Conservation (phyloP, 2,888 invertebrate species). For the Dioctria rufipes region DNA sequence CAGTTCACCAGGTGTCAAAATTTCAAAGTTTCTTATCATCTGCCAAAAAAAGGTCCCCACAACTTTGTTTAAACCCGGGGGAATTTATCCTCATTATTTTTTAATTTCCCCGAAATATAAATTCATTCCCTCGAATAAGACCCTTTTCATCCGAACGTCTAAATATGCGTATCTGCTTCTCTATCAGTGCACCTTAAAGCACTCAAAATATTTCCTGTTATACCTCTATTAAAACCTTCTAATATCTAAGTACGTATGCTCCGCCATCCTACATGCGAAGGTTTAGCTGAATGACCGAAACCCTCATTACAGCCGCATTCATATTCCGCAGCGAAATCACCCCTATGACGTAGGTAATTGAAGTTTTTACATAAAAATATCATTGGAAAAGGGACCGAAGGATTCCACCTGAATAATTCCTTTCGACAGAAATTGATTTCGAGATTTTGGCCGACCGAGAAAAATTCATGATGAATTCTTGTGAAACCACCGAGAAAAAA, state of each 20-base stretch:
- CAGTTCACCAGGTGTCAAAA: no score
- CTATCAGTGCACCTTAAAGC: no score
- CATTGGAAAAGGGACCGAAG: slow-evolving; percentile 8
- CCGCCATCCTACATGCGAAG: neutral
- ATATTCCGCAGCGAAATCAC: neutral
- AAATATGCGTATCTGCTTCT: neutral
- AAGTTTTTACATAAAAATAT: neutral
- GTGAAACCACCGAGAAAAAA: slow-evolving; percentile 8
- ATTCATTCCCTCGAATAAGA: neutral
- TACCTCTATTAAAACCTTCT: neutral
- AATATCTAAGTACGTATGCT: neutral
- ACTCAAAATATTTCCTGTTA: neutral
- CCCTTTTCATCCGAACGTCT: neutral
- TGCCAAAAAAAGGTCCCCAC: no score
- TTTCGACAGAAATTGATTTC: slow-evolving; percentile 29
- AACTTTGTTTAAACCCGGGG: no score
- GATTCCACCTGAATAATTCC: slow-evolving; percentile 28
- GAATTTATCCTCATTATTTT: neutral
- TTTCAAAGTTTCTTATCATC: no score
- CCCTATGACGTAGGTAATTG: neutral
- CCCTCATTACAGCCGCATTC: slow-evolving; percentile 22
- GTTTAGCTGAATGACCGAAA: neutral
- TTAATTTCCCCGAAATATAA: neutral
- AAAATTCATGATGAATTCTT: slow-evolving; percentile 10
- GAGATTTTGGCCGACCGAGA: neutral